Evolutionary conservation across 2,797 vertebrate species (phyloP), one percentile per base, ranked within the genome.

Genomic region (Chrysocyon brachyurus): DNA sequence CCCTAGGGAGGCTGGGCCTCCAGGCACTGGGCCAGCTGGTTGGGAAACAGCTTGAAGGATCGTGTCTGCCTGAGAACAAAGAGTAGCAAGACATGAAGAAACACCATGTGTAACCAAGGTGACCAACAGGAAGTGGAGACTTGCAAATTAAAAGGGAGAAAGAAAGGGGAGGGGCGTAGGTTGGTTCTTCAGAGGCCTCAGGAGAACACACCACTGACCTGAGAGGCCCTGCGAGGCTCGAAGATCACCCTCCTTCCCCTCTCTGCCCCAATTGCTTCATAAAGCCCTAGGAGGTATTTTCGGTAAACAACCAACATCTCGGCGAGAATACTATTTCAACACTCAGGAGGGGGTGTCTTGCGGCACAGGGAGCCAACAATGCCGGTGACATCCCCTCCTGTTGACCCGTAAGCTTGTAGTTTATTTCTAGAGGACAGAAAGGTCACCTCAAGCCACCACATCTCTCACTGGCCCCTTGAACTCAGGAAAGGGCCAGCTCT

Each of bases 71-170:
- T 66, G 61, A 96, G 78, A 96, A 96, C 87, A 93, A 88, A 97
- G 84, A 91, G 64, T 49, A 33, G 54, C 88, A 91, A 92, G 97
- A 72, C 5, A 1, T 95, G 93, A 97, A 95, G 97, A 93, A 94
- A 97, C 56, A 84, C 63, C 64, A 33, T 21, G 40, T 11, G 83
- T 90, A 97, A 97, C 96, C 68, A 77, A 87, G 92, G 95, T 97
- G 96, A 97, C 95, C 79, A 40, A 91, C 75, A 94, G 97, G 96
- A 98, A 97, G 89, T 70, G 26, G 85, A 89, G 92, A 94, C 95
- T 97, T 98, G 89, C 79, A 94, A 83, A 97, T 54, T 66, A 63
- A 63, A 81, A 95, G 40, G 86, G 85, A 88, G 77, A 95, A 85
- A 90, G 56, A 81, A 56, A 28, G 49, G 9, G 36, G 73, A 28